Evolutionary conservation across 2,888 invertebrate genomes (phyloP), one percentile per base, ranked within the genome.

Genomic region (Mantis religiosa): DNA sequence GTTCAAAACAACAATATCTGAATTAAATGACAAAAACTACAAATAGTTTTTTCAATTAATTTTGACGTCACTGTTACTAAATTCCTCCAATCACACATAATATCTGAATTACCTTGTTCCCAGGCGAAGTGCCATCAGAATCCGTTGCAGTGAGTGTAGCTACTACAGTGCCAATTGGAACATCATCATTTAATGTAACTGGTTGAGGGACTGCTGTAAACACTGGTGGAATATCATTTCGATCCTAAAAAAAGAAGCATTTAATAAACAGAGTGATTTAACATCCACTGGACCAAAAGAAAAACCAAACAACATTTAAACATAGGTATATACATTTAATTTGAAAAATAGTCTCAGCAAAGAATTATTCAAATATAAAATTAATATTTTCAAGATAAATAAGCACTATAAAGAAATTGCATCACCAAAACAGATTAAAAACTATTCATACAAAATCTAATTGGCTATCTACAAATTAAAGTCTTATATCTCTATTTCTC

Each of bases 151-250:
- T 94, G 84, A 98, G 95, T 25, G 96, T 96, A 28, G 97, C 96
- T 0, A 98, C 96, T 1, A 96, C 94, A 1, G 96, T 96, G 28
- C 98, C 98, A 89, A 98, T 97, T 0, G 97, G 95, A 0, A 97
- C 96, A 81, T 97, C 96, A 92, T 98, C 98, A 91, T 97, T 97
- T 20, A 98, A 94, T 0, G 97, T 97, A 2, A 98, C 95, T 0
- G 98, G 97, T 88, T 97, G 96, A 0, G 97, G 96, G 0, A 97
- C 95, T 0, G 97, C 96, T 0, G 97, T 96, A 93, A 98, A 98
- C 87, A 97, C 96, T 9, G 98, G 98, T 0, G 97, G 96, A 91
- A 97, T 96, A 93, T 98, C 98, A 93, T 98, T 98, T 91, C 96
- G 96, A 92, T 98, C 98, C 95, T 97, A 93, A 90, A 90, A 84